phyloP scores from a whole-genome alignment of 2,113 vertebrate genomes.

The Oreochromis tanganicae region DNA sequence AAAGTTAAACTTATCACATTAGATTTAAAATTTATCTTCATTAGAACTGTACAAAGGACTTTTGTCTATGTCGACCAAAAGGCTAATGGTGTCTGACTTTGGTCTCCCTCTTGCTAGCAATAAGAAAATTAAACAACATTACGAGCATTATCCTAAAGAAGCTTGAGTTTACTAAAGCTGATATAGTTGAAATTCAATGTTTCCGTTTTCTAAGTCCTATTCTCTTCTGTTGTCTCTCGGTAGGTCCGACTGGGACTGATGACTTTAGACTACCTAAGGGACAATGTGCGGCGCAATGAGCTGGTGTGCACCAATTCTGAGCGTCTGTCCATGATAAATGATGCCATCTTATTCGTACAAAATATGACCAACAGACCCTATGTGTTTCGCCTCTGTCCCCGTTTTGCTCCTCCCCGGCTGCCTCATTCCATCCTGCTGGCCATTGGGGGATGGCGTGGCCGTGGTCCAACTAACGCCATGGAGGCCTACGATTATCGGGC shows the following conservation, averaged over 20 bases:
- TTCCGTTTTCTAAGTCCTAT: background rate
- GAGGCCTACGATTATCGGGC: background rate
- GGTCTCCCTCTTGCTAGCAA: too few relatives aligned
- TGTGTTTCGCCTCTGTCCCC: rapidly evolving
- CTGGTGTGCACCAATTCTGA: background rate
- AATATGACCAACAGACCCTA: rapidly evolving
- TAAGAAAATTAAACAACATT: too few relatives aligned
- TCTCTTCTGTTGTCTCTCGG: background rate
- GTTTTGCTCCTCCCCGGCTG: background rate
- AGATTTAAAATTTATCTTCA: background rate
- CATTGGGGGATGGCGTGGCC: slow-evolving; percentile 3
- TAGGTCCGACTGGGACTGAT: slow-evolving; percentile 16
- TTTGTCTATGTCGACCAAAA: too few relatives aligned
- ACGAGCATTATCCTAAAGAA: too few relatives aligned
- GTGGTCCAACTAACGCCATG: background rate
- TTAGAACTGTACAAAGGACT: background rate
- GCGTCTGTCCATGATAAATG: background rate
- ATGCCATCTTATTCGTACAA: rapidly evolving
- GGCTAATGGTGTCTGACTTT: too few relatives aligned
- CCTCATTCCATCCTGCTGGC: slow-evolving; percentile 28
- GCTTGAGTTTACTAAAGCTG: too few relatives aligned
- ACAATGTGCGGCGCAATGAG: background rate
- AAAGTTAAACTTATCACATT: background rate
- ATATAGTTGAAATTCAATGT: background rate
- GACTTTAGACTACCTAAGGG: background rate